Evolutionary conservation across 2,888 invertebrate species (phyloP), one percentile per base, ranked within the genome.

Genomic region (Listrodromus nycthemerus): DNA sequence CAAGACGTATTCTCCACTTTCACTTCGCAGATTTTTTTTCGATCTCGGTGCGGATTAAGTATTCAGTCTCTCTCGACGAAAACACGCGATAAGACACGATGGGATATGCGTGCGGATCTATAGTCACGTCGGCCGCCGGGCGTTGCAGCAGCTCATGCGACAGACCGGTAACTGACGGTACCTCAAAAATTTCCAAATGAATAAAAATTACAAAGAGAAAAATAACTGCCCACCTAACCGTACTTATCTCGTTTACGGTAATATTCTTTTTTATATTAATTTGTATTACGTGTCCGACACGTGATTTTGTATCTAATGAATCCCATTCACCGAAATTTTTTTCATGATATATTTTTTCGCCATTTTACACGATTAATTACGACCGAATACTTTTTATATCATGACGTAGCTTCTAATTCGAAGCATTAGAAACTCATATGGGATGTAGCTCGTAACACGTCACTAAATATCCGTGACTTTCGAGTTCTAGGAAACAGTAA

Each of bases 1-100:
- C 58, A 52, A 19, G 52, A 30, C 52, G 52, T 55, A 70, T 70
- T 71, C 55, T 37, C 33, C 71, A 58, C n/a, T 45, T 27, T 67
- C 45, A 27, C 27, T 67, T 24, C n/a, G 21, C 24, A 27, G 10
- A 27, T 24, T 48, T 67, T 21, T 21, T 48, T 45, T 67, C 27
- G 13, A 16, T 58, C 52, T 55, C 24, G 21, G 19, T 21, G 19
- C 24, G 8, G 55, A 55, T 55, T 55, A 55, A 55, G 24, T 55
- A 21, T 24, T 21, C 21, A 24, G 55, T 13, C 55, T 24, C 8
- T 10, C 24, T 0, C 8, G 55, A 55, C 55, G 55, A 55, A 24
- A 24, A 55, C 19, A 55, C 55, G 19, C 24, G 21, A 55, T 24
- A 55, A 55, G 24, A 55, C 10, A 8, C 55, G 13, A 55, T 21